These are phyloP conservation scores for Cantharis rufa DNA, from an alignment of 2,888 invertebrate species.

Conservation along the genomic window DNA sequence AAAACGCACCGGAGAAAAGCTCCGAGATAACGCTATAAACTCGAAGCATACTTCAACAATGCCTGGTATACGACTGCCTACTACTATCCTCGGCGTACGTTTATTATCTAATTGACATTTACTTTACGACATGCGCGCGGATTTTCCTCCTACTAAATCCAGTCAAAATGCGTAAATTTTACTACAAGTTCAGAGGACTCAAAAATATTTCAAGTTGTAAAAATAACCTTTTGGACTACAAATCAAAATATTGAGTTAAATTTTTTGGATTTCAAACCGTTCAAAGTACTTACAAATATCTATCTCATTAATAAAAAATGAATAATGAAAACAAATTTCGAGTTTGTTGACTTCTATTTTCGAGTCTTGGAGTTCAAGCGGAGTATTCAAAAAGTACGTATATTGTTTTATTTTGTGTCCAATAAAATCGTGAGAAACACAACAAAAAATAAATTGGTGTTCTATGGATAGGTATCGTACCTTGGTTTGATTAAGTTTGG, in stretches of 20 bases:
- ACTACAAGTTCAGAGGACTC: constrained; percentile 5
- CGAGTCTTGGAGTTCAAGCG: neutral
- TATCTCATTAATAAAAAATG: neutral
- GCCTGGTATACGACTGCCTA: constrained; percentile 15
- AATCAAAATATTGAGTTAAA: neutral
- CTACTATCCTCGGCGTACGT: constrained; percentile 28
- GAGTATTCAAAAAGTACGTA: too few relatives aligned
- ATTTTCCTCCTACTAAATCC: constrained; percentile 20
- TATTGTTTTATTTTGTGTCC: neutral
- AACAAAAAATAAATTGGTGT: neutral
- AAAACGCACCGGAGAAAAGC: constrained; percentile 9
- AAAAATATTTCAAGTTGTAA: neutral
- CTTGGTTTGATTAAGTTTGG: neutral
- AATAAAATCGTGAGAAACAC: neutral
- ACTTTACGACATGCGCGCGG: constrained; percentile 29
- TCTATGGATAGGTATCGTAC: neutral
- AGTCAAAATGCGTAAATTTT: constrained; percentile 7
- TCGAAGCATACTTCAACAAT: neutral
- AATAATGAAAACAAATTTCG: neutral
- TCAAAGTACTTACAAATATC: neutral
- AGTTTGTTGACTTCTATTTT: neutral
- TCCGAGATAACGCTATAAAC: neutral
- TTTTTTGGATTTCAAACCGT: neutral
- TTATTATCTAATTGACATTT: constrained; percentile 32
- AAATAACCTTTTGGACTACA: neutral